Conservation (phyloP, 2,113 vertebrate genomes). For the Symphodus melops region DNA sequence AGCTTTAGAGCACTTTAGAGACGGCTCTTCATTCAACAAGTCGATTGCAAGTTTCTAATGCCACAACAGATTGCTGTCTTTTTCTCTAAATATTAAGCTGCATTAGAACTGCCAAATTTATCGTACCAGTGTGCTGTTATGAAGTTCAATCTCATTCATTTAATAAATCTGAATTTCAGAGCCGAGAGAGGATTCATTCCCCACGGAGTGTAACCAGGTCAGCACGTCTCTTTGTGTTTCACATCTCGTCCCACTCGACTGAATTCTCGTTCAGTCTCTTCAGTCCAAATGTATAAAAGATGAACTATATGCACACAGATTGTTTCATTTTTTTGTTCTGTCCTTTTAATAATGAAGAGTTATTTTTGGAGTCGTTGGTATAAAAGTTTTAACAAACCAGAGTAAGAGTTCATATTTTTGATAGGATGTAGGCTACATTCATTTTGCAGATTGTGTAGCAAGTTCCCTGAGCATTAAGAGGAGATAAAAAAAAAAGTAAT, state of each 20-base stretch:
- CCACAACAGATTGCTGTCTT: not conserved
- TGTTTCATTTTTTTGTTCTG: slow-evolving; percentile 5
- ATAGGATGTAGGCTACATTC: slow-evolving; percentile 67
- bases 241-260: not conserved
- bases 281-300: slow-evolving; percentile 55
- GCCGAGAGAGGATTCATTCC: no score
- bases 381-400: slow-evolving; percentile 44
- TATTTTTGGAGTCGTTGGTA: slow-evolving; percentile 78
- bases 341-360: slow-evolving; percentile 67
- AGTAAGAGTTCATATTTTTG: slow-evolving; percentile 80
- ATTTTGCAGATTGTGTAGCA: slow-evolving; percentile 46
- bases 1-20: slow-evolving; percentile 16
- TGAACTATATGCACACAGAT: slow-evolving; percentile 45
- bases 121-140: not conserved
- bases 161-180: no score
- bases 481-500: not conserved
- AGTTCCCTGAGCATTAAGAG: slow-evolving; percentile 27
- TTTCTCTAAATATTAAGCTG: no score
- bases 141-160: not conserved
- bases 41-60: no score
- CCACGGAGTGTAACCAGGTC: not conserved
- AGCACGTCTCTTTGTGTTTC: not conserved
- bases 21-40: not conserved
- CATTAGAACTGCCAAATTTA: not conserved
- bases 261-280: not conserved